Evolutionary conservation across 2,888 invertebrate species (phyloP), one percentile per base, ranked within the genome.

Genomic region (Xestobium rufovillosum): DNA sequence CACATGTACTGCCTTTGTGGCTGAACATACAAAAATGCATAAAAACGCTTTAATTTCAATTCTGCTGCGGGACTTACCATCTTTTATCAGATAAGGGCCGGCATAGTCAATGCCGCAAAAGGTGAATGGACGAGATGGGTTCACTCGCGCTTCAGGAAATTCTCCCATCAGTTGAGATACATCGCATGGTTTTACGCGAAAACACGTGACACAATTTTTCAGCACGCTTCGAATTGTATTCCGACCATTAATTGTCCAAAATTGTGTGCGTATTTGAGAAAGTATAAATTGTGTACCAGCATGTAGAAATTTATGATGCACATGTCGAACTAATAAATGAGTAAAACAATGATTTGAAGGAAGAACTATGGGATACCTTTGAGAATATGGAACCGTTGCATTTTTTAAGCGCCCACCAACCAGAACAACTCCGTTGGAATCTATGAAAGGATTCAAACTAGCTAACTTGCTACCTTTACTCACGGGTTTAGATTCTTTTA

Each of bases 11-110:
- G 45, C 44, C 25, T 42, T 44, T 15, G 44, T 44, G 13, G 13
- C 10, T 12, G 42, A 36, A 34, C 47, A 45, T 8, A 45, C 33
- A 43, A 43, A 45, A 30, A 48, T 35, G 23, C 39, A 43, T 9
- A 48, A 3, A 13, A 42, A 44, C 11, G 34, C 26, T 26, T 44
- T 44, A 14, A 43, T 38, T 6, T 42, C 9, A 11, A 17, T 29
- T 23, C 19, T 26, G 28, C 31, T 35, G 26, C 39, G 26, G n/a
- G 29, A 10, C 33, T 43, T 43, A 19, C 36, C 17, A 31, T 42
- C 35, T 26, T 43, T 44, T 6, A 45, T 41, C 9, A 34, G 25
- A 34, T 35, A 47, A 2, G 43, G 43, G n/a, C 45, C 42, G 8
- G 48, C 42, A 38, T 37, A 47, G 36, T 48, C 47, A 3, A 45